Percentiles rank a stretch among this genome's conserved stretches.
phyloP scores from a whole-genome alignment of 2,888 invertebrate species.

The Brachypalpus laphriformis region DNA sequence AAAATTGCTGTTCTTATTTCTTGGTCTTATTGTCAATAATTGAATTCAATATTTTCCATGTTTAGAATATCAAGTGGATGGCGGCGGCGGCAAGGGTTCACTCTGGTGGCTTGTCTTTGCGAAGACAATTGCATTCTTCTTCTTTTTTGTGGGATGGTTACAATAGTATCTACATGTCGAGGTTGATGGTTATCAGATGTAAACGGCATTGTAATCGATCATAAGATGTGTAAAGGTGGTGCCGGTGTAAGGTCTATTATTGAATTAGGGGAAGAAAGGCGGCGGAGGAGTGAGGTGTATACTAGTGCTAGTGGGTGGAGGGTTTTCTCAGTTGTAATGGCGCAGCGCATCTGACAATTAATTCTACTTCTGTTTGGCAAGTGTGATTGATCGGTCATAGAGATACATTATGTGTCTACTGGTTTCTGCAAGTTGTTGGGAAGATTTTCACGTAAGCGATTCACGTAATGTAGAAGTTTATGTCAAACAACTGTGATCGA shows the following conservation, averaged over 20 bases:
- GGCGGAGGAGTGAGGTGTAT: neutral
- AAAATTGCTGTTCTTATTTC: slow-evolving; percentile 15
- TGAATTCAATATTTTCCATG: slow-evolving; percentile 67
- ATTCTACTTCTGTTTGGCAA: slow-evolving; percentile 30
- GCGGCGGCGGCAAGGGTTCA: too few species aligned
- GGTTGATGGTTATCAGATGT: slow-evolving; percentile 56
- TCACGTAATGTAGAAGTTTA: neutral
- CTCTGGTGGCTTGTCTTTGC: neutral
- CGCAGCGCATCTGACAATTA: slow-evolving; percentile 17
- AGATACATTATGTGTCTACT: neutral
- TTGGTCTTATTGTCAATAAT: slow-evolving; percentile 58
- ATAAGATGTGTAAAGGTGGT: slow-evolving; percentile 24
- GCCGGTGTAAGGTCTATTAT: slow-evolving; percentile 10
- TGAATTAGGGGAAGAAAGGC: neutral
- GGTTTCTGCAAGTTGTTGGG: neutral
- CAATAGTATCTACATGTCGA: slow-evolving; percentile 48
- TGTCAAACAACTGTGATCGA: neutral
- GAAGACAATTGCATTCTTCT: slow-evolving; percentile 34
- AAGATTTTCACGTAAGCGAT: neutral
- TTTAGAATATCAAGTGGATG: slow-evolving; percentile 64
- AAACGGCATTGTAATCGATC: slow-evolving; percentile 67
- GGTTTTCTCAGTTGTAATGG: slow-evolving; percentile 13
- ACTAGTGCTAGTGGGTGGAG: slow-evolving; percentile 10
- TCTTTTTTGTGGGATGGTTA: slow-evolving; percentile 25
- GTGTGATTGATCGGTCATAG: slow-evolving; percentile 11